These are phyloP conservation scores for Antechinus stuartii DNA, from an alignment of 2,113 vertebrate genomes.

Conservation along the genomic window DNA sequence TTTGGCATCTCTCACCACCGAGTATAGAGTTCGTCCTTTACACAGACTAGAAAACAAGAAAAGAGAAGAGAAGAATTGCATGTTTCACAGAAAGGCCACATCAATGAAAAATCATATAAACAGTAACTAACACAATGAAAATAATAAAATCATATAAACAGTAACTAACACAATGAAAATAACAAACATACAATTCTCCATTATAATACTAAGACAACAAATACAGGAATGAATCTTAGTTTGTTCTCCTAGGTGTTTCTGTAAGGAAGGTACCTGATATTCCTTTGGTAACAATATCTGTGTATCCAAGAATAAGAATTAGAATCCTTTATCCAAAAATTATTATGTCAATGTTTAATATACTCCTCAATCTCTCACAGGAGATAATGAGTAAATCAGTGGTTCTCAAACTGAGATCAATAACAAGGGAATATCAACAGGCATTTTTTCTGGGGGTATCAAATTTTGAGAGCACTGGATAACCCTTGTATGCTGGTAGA, in stretches of 20 bases:
- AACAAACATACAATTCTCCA: fast-evolving
- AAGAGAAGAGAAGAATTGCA: background rate
- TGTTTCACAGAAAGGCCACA: background rate
- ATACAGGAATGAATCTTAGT: background rate
- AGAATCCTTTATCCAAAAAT: background rate
- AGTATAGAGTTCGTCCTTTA: slow-evolving; percentile 97
- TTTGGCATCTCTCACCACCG: slow-evolving; percentile 97
- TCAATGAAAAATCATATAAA: background rate
- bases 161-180: background rate
- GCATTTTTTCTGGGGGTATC: background rate
- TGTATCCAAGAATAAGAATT: background rate
- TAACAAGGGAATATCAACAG: background rate
- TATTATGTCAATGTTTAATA: fast-evolving
- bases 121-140: background rate
- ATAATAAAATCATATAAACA: background rate
- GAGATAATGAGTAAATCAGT: background rate
- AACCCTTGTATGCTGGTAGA: background rate
- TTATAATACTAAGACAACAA: fast-evolving
- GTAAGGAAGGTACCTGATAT: background rate
- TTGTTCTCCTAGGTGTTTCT: background rate
- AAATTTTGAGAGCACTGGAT: background rate
- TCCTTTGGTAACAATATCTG: background rate
- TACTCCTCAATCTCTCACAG: background rate
- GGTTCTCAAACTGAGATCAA: background rate
- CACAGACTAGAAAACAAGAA: slow-evolving; percentile 90